phyloP scores from a whole-genome alignment of 1,140 invertebrate genomes.

The Drosophila kepulauana region DNA sequence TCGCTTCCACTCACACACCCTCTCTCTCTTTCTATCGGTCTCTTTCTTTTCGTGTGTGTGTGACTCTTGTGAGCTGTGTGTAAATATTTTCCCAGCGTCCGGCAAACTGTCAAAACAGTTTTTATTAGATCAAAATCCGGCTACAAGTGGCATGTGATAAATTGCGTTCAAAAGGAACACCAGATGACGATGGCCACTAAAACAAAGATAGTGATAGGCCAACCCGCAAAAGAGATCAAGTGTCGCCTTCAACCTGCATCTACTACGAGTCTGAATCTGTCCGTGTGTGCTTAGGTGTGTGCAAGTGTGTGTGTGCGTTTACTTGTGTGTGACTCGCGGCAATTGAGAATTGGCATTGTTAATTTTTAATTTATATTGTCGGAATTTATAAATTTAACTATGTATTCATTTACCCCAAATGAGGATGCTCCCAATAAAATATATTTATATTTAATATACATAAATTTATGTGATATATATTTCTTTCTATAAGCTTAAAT shows the following conservation, averaged over 20 bases:
- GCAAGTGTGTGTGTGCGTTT: too few species aligned
- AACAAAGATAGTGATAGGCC: slow-evolving; percentile 17
- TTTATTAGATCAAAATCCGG: slow-evolving; percentile 78
- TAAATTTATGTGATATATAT: too few species aligned
- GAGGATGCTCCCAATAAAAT: too few species aligned
- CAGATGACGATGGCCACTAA: slow-evolving; percentile 23
- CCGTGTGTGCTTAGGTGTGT: too few species aligned
- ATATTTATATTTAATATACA: too few species aligned
- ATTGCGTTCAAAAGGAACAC: slow-evolving; percentile 70
- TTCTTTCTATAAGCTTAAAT: too few species aligned
- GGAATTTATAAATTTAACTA: too few species aligned
- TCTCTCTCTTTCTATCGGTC: slow-evolving; percentile 2
- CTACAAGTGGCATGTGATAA: slow-evolving; percentile 79
- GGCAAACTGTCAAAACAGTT: slow-evolving; percentile 82
- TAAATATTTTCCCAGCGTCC: slow-evolving; percentile 80
- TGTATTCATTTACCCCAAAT: too few species aligned
- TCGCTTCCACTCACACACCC: background rate
- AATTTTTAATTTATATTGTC: too few species aligned
- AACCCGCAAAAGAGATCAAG: slow-evolving; percentile 52
- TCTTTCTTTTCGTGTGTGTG: slow-evolving; percentile 16
- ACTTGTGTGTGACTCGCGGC: too few species aligned
- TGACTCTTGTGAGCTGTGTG: slow-evolving; percentile 55
- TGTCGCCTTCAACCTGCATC: slow-evolving; percentile 46
- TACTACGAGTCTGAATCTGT: background rate
- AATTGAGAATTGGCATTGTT: too few species aligned